These are phyloP conservation scores for Oncorhynchus tshawytscha DNA, from an alignment of 2,113 vertebrate species.

Conservation along the genomic window DNA sequence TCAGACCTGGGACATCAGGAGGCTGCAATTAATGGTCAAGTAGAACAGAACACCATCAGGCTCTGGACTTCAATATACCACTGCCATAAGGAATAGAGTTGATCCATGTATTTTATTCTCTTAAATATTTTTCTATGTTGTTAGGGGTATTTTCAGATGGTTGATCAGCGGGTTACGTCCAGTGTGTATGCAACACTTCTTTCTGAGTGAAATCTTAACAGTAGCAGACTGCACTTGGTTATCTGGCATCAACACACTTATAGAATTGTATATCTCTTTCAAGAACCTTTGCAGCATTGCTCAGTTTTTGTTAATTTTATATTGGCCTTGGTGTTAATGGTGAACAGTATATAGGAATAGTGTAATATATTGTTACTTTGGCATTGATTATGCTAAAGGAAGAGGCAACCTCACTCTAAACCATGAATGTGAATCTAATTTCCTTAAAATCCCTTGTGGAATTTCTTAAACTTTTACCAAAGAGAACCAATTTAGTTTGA, in stretches of 20 bases:
- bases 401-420: background rate
- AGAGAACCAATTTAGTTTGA: slow-evolving; percentile 27
- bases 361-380: background rate
- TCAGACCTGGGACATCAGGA: too few species aligned
- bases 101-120: background rate
- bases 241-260: too few species aligned
- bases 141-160: background rate
- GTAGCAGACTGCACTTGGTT: too few species aligned
- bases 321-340: background rate
- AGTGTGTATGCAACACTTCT: background rate
- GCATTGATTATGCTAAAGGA: background rate
- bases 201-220: background rate
- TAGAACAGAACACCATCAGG: too few species aligned
- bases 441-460: slow-evolving; percentile 16
- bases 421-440: slow-evolving; percentile 35
- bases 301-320: background rate
- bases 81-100: background rate
- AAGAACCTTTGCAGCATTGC: background rate
- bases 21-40: too few species aligned
- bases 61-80: too few species aligned
- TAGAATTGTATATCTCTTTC: background rate
- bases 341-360: background rate
- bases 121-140: background rate
- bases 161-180: background rate
- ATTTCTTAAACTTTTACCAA: slow-evolving; percentile 42